Evolutionary conservation across 1,140 invertebrate species (phyloP), one percentile per base, ranked within the genome.

Genomic region (Drosophila persimilis): DNA sequence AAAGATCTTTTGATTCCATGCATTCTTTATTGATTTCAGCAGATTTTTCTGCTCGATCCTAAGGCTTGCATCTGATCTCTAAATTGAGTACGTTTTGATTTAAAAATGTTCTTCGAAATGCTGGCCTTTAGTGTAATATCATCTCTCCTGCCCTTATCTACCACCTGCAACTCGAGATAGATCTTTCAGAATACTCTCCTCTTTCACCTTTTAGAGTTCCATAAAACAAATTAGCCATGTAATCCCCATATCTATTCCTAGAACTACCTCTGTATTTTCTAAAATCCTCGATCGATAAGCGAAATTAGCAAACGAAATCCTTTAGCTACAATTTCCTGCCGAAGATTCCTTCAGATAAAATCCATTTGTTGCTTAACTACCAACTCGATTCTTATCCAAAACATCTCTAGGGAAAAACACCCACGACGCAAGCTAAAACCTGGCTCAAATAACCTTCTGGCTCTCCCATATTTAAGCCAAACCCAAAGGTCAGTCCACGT

Each of bases 401-500:
- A 56, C 47, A 69, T 56, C 41, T 39, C 22, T 5, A 0, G 3
- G 11, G 35, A 22, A 31, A 61, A 52, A 54, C 45, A 50, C 35
- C 52, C 39, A 44, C 20, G 11, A 20, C 15, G 9, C 17, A 8
- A 3, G 6, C 35, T 39, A 26, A 56, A 24, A 26, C 29, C 8
- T 4, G 50, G 17, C 51, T 62, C 63, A 54, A 44, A 72, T 72
- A 62, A 53, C 44, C 55, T 46, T 5, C 65, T 46, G 61, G 20
- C 55, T 52, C 35, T 39, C 63, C 22, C 47, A 69, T 57, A 24
- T 43, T 15, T 69, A 69, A 69, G 65, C 63, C 66, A 31, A 52
- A 3, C 31, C 35, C 65, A 60, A 50, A 84, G 81, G 80, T 86
- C 81, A 85, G 63, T 62, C 51, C 81, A 86, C 81, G 80, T 85